These are phyloP conservation scores for Oxygymnocypris stewartii DNA, from an alignment of 2,113 vertebrate species.

Conservation along the genomic window DNA sequence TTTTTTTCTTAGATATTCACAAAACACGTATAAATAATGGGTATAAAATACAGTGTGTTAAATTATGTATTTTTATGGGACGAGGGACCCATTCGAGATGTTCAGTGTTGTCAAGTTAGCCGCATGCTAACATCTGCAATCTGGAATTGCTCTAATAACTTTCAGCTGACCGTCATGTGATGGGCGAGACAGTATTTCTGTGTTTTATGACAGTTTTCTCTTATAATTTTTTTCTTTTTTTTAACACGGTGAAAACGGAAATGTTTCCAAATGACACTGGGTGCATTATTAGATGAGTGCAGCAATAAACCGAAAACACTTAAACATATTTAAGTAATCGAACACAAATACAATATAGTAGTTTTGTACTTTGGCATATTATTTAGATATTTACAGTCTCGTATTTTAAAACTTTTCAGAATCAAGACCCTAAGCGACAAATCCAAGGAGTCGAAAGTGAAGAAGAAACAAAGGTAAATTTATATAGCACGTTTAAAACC, in stretches of 20 bases:
- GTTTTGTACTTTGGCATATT: background rate
- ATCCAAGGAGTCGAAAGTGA: slow-evolving; percentile 87
- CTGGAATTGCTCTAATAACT: slow-evolving; percentile 18
- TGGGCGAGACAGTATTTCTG: background rate
- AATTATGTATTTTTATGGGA: background rate
- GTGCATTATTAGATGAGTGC: background rate
- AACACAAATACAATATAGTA: background rate
- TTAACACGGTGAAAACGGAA: background rate
- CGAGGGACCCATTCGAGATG: background rate
- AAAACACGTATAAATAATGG: background rate
- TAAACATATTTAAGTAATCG: background rate
- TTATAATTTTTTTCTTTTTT: background rate
- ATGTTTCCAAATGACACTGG: background rate
- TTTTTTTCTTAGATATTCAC: background rate
- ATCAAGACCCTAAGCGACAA: slow-evolving; percentile 92
- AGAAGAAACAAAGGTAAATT: slow-evolving; percentile 81
- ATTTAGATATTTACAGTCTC: background rate
- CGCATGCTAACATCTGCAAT: slow-evolving; percentile 38
- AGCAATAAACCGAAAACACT: background rate
- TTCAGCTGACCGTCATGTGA: slow-evolving; percentile 61
- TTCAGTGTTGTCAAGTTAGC: slow-evolving; percentile 2
- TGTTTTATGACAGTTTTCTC: background rate
- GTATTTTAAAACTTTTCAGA: slow-evolving; percentile 64
- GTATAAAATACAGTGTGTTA: background rate
- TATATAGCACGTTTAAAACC: background rate